These are phyloP conservation scores for Cydia splendana DNA, from an alignment of 1,140 invertebrate genomes.

Conservation along the genomic window DNA sequence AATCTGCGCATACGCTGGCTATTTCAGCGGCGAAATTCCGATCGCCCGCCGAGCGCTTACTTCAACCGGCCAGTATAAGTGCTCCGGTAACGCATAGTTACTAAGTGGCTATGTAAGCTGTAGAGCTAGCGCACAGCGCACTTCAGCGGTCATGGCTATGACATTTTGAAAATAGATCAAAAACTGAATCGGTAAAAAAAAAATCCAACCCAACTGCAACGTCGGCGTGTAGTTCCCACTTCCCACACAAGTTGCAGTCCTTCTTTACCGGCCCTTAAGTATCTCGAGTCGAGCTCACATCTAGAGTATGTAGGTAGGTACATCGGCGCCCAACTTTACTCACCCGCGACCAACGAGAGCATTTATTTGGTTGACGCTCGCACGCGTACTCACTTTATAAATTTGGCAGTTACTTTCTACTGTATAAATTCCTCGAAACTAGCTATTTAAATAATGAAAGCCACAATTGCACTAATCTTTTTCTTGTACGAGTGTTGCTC, in stretches of 20 bases:
- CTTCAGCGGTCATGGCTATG: too few relatives aligned
- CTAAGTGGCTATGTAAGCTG: too few relatives aligned
- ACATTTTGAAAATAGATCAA: too few relatives aligned
- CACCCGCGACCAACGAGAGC: neutral
- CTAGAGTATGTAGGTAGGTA: too few relatives aligned
- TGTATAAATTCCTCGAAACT: slow-evolving; percentile 22
- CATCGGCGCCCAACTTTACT: too few relatives aligned
- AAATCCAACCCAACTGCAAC: too few relatives aligned
- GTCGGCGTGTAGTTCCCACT: too few relatives aligned
- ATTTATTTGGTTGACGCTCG: slow-evolving; percentile 12
- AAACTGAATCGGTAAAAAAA: too few relatives aligned
- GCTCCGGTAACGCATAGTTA: neutral
- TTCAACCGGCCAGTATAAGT: neutral
- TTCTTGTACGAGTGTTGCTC: neutral
- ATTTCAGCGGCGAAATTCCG: slow-evolving; percentile 3
- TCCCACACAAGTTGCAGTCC: too few relatives aligned
- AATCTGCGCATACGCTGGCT: slow-evolving; percentile 14
- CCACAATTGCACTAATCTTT: neutral
- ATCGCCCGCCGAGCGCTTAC: neutral
- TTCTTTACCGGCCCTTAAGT: too few relatives aligned
- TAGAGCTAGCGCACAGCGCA: too few relatives aligned
- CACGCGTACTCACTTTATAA: slow-evolving; percentile 28
- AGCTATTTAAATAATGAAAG: slow-evolving; percentile 25
- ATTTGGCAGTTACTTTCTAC: slow-evolving; percentile 36
- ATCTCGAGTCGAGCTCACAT: too few relatives aligned